Conservation (phyloP, 2,113 vertebrate species). For the Desmodus rotundus region DNA sequence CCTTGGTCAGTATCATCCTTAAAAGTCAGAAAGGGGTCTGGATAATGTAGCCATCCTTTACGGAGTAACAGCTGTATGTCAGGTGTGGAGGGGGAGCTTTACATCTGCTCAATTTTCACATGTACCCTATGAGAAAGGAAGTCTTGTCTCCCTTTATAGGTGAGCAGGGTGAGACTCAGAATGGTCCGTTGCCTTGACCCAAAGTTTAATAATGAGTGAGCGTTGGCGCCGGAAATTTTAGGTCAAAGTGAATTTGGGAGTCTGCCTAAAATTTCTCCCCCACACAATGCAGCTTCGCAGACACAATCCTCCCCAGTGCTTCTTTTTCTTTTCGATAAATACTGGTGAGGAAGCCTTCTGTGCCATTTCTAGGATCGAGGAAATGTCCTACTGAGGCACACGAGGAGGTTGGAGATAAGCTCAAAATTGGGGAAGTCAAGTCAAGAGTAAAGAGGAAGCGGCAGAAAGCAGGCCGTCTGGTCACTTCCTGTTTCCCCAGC, state of each 20-base stretch:
- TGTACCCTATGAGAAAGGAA: not conserved
- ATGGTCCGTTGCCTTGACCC: not conserved
- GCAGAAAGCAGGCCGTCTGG: not conserved
- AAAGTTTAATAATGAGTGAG: not conserved
- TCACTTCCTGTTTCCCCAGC: fast-evolving
- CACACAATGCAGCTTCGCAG: not conserved
- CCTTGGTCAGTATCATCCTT: not conserved
- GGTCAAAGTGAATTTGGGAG: not conserved
- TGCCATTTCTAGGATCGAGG: not conserved
- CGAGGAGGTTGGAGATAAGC: not conserved
- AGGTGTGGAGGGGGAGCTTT: not conserved
- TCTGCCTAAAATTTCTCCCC: not conserved
- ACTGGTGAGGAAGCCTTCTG: not conserved
- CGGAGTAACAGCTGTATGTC: not conserved
- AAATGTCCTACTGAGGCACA: not conserved
- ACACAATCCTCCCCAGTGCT: not conserved
- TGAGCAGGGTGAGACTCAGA: not conserved
- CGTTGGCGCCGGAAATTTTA: not conserved
- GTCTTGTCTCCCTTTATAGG: not conserved
- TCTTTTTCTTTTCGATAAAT: not conserved
- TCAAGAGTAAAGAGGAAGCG: not conserved
- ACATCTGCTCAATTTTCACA: not conserved
- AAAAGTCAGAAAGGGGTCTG: not conserved
- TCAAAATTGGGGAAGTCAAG: not conserved
- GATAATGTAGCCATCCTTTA: not conserved